phyloP scores from a whole-genome alignment of 2,888 invertebrate genomes.

The Sphaerophoria rueppellii region DNA sequence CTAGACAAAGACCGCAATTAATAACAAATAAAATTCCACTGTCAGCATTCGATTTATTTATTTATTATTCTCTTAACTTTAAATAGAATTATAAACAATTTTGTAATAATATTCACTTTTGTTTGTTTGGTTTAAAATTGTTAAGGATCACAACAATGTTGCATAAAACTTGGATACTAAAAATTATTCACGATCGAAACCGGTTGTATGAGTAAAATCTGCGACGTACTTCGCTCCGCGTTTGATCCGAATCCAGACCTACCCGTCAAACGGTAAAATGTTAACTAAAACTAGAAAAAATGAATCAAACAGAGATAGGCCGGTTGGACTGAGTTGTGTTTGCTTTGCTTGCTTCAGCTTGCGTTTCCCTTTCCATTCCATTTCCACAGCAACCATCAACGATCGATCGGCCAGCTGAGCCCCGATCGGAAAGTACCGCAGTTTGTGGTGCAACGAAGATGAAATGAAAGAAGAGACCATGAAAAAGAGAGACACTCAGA shows the following conservation, averaged over 20 bases:
- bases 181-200: constrained; percentile 53
- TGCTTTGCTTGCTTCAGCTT: neutral
- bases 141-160: constrained; percentile 36
- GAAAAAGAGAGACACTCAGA: constrained; percentile 10
- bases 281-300: constrained; percentile 52
- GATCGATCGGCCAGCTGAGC: constrained; percentile 18
- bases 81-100: too few species aligned
- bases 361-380: neutral
- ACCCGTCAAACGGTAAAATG: constrained; percentile 60
- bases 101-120: constrained; percentile 16
- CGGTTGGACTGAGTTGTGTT: neutral
- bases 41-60: constrained; percentile 36
- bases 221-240: neutral
- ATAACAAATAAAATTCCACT: constrained; percentile 22
- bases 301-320: constrained; percentile 35
- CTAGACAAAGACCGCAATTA: constrained; percentile 21
- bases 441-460: constrained; percentile 39
- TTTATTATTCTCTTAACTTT: too few species aligned
- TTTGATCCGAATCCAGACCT: constrained; percentile 12
- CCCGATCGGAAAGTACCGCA: constrained; percentile 9
- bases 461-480: constrained; percentile 30
- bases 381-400: neutral
- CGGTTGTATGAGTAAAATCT: constrained; percentile 54
- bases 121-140: constrained; percentile 7
- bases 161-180: constrained; percentile 19